Evolutionary conservation across 2,113 vertebrate genomes (phyloP).

Genomic region (Apeltes quadracus): DNA sequence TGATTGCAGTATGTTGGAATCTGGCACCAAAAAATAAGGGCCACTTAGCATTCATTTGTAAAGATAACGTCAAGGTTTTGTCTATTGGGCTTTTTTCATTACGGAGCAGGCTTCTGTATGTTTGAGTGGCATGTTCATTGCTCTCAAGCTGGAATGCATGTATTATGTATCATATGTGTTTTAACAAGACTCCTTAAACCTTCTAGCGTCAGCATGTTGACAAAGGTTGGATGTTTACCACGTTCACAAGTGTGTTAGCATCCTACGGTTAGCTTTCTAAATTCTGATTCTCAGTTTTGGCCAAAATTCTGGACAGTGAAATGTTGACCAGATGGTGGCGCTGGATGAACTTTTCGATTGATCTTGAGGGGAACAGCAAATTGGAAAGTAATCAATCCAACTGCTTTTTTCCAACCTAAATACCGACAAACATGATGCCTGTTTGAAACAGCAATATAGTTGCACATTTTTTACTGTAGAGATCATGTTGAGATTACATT

Average conservation of each 20-base stretch:
- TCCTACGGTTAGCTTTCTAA: background rate
- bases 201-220: background rate
- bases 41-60: background rate
- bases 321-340: background rate
- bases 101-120: background rate
- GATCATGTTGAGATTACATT: no score
- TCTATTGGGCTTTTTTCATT: background rate
- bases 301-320: background rate
- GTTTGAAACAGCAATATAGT: background rate
- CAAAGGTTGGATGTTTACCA: background rate
- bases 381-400: background rate
- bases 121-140: slow-evolving; percentile 1
- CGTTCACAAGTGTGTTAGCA: background rate
- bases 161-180: background rate
- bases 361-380: background rate
- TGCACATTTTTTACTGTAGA: background rate
- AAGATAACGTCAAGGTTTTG: background rate
- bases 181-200: background rate
- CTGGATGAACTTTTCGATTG: background rate
- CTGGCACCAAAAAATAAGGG: background rate
- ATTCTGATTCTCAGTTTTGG: background rate
- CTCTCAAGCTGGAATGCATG: background rate
- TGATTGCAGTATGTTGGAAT: background rate
- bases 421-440: background rate
- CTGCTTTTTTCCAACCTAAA: background rate